Evolutionary conservation across 2,797 vertebrate genomes (phyloP), one percentile per base, ranked within the genome.

Genomic region (Meriones psammophilus): DNA sequence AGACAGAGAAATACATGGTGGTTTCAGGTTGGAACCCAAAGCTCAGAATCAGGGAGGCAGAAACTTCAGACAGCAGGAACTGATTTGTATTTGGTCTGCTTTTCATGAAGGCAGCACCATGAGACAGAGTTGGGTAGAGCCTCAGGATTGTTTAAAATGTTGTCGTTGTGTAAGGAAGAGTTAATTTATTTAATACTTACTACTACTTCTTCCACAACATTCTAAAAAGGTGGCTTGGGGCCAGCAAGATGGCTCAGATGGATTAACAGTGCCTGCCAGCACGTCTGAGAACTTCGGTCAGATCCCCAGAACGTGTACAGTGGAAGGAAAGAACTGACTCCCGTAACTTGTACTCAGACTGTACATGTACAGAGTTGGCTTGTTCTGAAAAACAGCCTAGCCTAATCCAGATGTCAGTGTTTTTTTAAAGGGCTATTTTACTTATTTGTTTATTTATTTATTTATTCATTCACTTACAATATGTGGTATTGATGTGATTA

Each of bases 161-260:
- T 84, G 14, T 83, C 24, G 15, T 73, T 86, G 78, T 64, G 56
- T 12, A 60, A 88, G 33, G 46, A 77, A 84, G n/a, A 81, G 60
- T 85, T 93, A 58, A 76, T 79, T 88, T 93, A 68, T 90, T 96
- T 96, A 78, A 86, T 91, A 87, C 89, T 62, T 79, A 24, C 69
- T 96, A 95, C 64, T 83, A 58, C 42, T 80, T 93, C 18, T 95
- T 81, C n/a, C 50, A 92, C 50, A 74, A 58, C 94, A 84, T 58
- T 76, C 33, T 91, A 56, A 86, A 69, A 86, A 36, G 46, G 54
- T 86, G 84, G 5, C 18, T 50, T 68, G 83, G 62, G 81, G 39
- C 39, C 46, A 81, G 62, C 28, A 50, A 50, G 42, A 50, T 85
- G 42, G 42, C 30, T 46, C 17, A 66, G 39, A 30, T 84, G 17